phyloP scores from a whole-genome alignment of 2,888 invertebrate genomes.

The Sycophila texana region DNA sequence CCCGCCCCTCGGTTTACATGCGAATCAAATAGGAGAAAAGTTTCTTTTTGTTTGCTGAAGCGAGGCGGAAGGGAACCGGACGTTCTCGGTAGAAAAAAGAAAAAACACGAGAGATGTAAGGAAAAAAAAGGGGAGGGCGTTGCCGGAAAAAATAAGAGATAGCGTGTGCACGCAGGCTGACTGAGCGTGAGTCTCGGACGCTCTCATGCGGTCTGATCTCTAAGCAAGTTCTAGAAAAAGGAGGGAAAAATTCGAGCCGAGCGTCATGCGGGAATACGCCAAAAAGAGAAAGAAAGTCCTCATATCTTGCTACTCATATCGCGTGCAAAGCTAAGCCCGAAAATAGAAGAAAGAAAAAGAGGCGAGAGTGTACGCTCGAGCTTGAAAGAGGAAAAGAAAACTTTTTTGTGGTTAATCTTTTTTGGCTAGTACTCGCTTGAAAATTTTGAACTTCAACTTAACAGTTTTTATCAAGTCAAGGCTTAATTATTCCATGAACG shows the following conservation, averaged over 20 bases:
- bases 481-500: neutral
- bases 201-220: constrained; percentile 13
- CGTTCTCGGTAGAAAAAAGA: constrained; percentile 46
- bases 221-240: neutral
- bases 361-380: neutral
- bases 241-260: constrained; percentile 29
- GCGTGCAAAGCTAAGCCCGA: constrained; percentile 12
- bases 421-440: constrained; percentile 4
- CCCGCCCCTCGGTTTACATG: constrained; percentile 53
- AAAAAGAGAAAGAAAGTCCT: constrained; percentile 38
- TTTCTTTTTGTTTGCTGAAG: constrained; percentile 40
- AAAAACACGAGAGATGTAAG: constrained; percentile 34
- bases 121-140: neutral
- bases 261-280: constrained; percentile 17
- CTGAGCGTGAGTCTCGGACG: constrained; percentile 11
- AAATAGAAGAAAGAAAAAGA: neutral
- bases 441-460: neutral
- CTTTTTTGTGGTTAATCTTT: constrained; percentile 19
- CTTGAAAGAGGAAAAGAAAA: constrained; percentile 4
- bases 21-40: constrained; percentile 59
- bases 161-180: constrained; percentile 28
- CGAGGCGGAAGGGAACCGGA: constrained; percentile 29
- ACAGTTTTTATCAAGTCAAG: no score
- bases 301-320: constrained; percentile 48
- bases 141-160: constrained; percentile 50